Percentiles rank a stretch among this genome's conserved stretches.
phyloP scores from a whole-genome alignment of 2,888 invertebrate species.

The Stomorhina lunata region DNA sequence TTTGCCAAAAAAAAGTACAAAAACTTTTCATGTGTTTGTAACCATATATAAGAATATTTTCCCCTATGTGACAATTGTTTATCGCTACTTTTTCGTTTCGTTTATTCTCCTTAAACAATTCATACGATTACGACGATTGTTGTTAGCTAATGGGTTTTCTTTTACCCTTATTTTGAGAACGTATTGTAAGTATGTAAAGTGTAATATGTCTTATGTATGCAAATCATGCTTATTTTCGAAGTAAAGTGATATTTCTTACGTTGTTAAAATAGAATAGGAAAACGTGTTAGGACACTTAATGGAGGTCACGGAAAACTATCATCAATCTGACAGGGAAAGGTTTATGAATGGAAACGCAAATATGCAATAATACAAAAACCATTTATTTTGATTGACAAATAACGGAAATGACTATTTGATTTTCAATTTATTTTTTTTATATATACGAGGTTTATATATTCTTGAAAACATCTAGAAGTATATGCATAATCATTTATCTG shows the following conservation, averaged over 20 bases:
- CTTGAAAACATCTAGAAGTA: neutral
- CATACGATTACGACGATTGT: constrained; percentile 14
- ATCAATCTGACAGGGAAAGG: constrained; percentile 58
- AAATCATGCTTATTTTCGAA: constrained; percentile 65
- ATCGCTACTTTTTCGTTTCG: neutral
- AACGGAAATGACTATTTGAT: constrained; percentile 57
- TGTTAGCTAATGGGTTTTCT: constrained; percentile 35
- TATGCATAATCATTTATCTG: neutral
- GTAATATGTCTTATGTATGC: constrained; percentile 64
- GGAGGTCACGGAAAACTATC: constrained; percentile 63
- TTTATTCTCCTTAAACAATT: constrained; percentile 25
- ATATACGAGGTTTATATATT: neutral
- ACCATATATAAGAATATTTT: neutral
- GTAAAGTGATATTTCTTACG: constrained; percentile 65
- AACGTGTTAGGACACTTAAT: constrained; percentile 54
- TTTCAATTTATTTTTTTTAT: constrained; percentile 51
- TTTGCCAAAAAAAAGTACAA: neutral
- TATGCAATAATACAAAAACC: constrained; percentile 47
- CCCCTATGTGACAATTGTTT: constrained; percentile 40
- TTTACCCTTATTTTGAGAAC: too few species aligned
- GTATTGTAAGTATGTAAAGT: too few species aligned
- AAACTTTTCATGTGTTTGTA: neutral
- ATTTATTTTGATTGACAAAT: constrained; percentile 64
- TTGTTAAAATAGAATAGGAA: constrained; percentile 56
- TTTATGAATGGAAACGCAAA: constrained; percentile 50